Evolutionary conservation across 1,140 invertebrate species (phyloP).

Genomic region (Drosophila ercepeae): DNA sequence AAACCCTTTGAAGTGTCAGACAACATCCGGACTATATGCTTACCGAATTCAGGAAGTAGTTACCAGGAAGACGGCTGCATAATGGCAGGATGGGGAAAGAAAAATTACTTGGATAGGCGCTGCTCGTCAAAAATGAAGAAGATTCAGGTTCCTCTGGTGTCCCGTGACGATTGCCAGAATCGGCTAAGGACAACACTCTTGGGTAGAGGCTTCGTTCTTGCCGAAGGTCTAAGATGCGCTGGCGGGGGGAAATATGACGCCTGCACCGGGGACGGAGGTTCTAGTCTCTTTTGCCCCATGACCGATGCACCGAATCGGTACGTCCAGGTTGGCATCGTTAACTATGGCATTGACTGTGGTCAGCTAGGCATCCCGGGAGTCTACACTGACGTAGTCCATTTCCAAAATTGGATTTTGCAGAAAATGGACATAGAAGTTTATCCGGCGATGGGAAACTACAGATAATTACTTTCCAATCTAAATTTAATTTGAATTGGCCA

Average conservation of each 20-base stretch:
- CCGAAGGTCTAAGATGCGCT: conserved; percentile 85
- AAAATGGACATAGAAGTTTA: too few relatives aligned
- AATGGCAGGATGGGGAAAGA: conserved; percentile 93
- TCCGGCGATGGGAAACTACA: too few relatives aligned
- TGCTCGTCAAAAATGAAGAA: conserved; percentile 88
- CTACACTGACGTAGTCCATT: conserved; percentile 9
- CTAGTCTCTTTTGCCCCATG: conserved; percentile 3
- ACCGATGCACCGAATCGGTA: background rate
- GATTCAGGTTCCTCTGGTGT: conserved; percentile 85
- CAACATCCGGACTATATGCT: conserved; percentile 88
- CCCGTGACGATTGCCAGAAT: conserved; percentile 79
- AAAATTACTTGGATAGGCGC: conserved; percentile 86
- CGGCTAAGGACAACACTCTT: conserved; percentile 55
- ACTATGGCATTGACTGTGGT: conserved; percentile 3
- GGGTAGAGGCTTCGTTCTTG: conserved; percentile 79
- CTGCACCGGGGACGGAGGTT: background rate
- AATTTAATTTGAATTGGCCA: too few relatives aligned
- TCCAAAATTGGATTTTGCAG: background rate
- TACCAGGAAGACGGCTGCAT: conserved; percentile 86
- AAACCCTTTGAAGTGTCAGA: conserved; percentile 84
- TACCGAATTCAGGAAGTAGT: conserved; percentile 69
- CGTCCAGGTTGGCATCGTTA: conserved; percentile 10
- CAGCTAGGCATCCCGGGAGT: background rate
- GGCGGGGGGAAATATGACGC: conserved; percentile 86
- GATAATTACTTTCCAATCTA: too few relatives aligned